Evolutionary conservation across 2,888 invertebrate genomes (phyloP).

Genomic region (Scrobipalpa costella): DNA sequence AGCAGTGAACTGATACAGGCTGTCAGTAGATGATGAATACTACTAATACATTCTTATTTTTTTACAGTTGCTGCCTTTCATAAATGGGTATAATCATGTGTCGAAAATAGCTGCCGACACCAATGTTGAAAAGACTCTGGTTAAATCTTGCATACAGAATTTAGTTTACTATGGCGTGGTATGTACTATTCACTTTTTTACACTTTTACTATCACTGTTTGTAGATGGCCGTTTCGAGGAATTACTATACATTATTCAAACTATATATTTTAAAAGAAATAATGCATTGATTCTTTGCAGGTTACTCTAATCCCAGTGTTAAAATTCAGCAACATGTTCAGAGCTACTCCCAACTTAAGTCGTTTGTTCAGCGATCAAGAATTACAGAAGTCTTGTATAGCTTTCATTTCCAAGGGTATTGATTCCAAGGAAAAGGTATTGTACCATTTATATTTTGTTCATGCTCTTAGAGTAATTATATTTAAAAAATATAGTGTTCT

Average conservation of each 20-base stretch:
- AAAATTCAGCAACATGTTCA: constrained; percentile 93
- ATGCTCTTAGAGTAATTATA: too few relatives aligned
- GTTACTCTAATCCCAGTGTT: constrained; percentile 89
- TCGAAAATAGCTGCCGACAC: constrained; percentile 93
- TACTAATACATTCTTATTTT: background rate
- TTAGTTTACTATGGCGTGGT: constrained; percentile 89
- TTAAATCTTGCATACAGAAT: constrained; percentile 97
- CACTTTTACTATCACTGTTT: too few relatives aligned
- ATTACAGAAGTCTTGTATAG: constrained; percentile 86
- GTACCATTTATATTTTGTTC: background rate
- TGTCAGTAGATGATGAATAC: too few relatives aligned
- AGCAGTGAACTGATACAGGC: too few relatives aligned
- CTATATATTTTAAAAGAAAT: too few relatives aligned
- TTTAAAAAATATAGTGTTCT: too few relatives aligned
- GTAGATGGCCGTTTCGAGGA: too few relatives aligned
- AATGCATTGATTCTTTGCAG: constrained; percentile 43
- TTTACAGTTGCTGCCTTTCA: constrained; percentile 88
- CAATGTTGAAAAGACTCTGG: constrained; percentile 95
- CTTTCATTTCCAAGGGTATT: constrained; percentile 63
- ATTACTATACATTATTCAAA: too few relatives aligned
- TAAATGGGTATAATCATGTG: constrained; percentile 96
- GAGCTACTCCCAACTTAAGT: constrained; percentile 87
- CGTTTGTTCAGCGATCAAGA: constrained; percentile 84
- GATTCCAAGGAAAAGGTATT: constrained; percentile 60
- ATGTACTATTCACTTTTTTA: constrained; percentile 36